A percentile compares a stretch with the other conserved stretches of the same genome.
phyloP scores from a whole-genome alignment of 2,113 vertebrate species.

The Meleagris gallopavo region DNA sequence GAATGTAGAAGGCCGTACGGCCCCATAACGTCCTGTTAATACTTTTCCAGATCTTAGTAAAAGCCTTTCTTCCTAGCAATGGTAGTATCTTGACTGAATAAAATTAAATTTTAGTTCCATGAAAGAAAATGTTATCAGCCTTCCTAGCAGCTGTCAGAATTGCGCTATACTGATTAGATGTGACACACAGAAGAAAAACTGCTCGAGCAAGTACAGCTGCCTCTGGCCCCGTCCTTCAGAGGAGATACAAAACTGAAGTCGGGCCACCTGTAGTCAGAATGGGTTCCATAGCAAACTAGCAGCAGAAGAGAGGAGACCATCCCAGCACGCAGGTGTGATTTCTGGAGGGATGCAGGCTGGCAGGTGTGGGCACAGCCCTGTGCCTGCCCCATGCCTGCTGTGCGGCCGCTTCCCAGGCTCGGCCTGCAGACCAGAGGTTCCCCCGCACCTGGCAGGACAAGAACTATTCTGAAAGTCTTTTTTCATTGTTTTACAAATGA shows the following conservation, averaged over 20 bases:
- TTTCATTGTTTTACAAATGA: background rate
- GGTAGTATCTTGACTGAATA: slow-evolving; percentile 45
- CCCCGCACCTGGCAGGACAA: too few species aligned
- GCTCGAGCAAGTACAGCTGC: slow-evolving; percentile 29
- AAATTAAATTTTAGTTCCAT: slow-evolving; percentile 70
- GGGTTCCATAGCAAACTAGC: background rate
- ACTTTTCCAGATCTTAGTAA: slow-evolving; percentile 47
- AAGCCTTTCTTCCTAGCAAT: slow-evolving; percentile 53
- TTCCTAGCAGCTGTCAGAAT: slow-evolving; percentile 60
- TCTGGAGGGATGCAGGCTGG: background rate
- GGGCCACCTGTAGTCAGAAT: background rate
- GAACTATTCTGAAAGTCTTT: background rate
- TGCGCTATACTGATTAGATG: slow-evolving; percentile 60
- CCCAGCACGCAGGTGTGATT: background rate
- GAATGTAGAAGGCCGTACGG: slow-evolving; percentile 39
- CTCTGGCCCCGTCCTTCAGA: background rate
- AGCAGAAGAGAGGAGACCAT: background rate
- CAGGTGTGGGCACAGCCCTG: background rate
- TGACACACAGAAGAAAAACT: slow-evolving; percentile 55
- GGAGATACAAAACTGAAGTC: background rate
- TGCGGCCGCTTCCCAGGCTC: background rate
- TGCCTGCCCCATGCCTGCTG: background rate
- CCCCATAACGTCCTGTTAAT: slow-evolving; percentile 41
- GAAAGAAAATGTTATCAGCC: slow-evolving; percentile 68
- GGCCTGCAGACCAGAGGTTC: background rate